Conservation (phyloP, 1,140 invertebrate species). For the Hirudo medicinalis region DNA sequence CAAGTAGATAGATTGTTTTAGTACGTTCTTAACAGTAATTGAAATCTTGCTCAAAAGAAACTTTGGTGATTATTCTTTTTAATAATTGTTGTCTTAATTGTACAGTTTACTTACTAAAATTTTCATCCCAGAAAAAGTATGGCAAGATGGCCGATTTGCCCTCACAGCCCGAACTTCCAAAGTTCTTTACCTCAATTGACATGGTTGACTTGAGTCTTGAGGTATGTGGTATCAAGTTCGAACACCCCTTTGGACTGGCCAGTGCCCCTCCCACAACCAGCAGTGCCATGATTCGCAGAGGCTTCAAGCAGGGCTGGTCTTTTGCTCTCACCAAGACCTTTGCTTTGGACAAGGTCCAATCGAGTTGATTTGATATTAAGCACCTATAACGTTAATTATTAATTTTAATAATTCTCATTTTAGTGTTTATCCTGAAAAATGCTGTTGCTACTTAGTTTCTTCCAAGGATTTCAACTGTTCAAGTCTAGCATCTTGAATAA, state of each 20-base stretch:
- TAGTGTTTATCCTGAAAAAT: too few species aligned
- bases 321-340: slow-evolving; percentile 95
- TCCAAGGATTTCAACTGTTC: too few species aligned
- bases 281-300: slow-evolving; percentile 81
- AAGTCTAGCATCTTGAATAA: too few species aligned
- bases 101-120: not conserved
- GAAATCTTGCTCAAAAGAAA: too few species aligned
- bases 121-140: not conserved
- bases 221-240: slow-evolving; percentile 81
- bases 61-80: too few species aligned
- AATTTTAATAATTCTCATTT: too few species aligned
- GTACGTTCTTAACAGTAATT: too few species aligned
- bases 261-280: slow-evolving; percentile 89
- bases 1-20: not conserved
- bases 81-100: too few species aligned
- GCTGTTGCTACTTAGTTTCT: too few species aligned
- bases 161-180: slow-evolving; percentile 60
- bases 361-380: not conserved
- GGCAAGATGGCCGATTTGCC: slow-evolving; percentile 43
- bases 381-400: too few species aligned
- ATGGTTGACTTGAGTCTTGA: slow-evolving; percentile 76
- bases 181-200: slow-evolving; percentile 85
- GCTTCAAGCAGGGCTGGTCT: slow-evolving; percentile 89
- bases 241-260: slow-evolving; percentile 91
- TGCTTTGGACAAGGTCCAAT: slow-evolving; percentile 68